These are phyloP conservation scores for Lamellibrachia luymesi DNA, from an alignment of 1,140 invertebrate genomes.

Conservation along the genomic window DNA sequence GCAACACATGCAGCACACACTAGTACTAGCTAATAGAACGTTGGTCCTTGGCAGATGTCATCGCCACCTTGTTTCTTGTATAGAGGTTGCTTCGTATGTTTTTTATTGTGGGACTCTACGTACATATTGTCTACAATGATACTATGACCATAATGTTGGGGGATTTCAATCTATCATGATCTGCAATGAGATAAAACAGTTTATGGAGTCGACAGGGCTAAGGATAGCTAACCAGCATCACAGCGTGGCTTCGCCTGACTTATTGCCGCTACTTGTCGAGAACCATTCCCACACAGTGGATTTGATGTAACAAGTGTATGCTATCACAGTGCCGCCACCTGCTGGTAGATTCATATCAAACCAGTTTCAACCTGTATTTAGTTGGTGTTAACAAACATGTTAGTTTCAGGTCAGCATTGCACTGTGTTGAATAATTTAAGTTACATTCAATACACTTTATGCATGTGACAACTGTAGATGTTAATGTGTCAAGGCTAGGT, in stretches of 20 bases:
- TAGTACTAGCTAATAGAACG: too few relatives aligned
- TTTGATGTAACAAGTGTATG: not conserved
- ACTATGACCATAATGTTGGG: not conserved
- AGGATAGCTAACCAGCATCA: not conserved
- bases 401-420: not conserved
- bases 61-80: too few relatives aligned
- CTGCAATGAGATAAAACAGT: not conserved
- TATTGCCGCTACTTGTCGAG: not conserved
- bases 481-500: not conserved
- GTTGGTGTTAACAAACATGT: constrained; percentile 1
- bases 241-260: not conserved
- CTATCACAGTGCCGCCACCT: not conserved
- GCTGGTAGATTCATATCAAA: not conserved
- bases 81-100: not conserved
- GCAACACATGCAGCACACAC: too few relatives aligned
- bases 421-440: not conserved
- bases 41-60: too few relatives aligned
- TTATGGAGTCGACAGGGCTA: not conserved
- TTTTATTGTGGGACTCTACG: not conserved
- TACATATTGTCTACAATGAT: not conserved
- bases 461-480: not conserved
- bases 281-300: not conserved
- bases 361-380: not conserved
- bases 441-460: not conserved
- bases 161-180: not conserved